Conservation (phyloP, 2,113 vertebrate genomes). For the Xiphophorus couchianus region DNA sequence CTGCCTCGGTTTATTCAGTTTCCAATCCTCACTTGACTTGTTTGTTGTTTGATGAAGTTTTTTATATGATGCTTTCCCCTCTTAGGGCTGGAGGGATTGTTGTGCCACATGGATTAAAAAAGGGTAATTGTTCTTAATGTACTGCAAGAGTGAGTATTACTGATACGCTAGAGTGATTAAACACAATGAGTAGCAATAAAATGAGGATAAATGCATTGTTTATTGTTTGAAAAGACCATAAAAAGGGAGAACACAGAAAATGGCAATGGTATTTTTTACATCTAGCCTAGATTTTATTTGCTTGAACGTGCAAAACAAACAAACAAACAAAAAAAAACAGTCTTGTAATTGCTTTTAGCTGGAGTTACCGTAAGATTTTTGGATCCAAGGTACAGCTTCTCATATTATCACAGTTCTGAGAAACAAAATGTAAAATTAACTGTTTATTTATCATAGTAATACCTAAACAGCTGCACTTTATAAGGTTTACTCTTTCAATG, state of each 20-base stretch:
- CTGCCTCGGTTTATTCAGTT: slow-evolving; percentile 15
- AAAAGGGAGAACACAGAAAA: background rate
- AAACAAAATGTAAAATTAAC: background rate
- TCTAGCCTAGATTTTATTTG: background rate
- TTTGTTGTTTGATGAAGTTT: slow-evolving; percentile 40
- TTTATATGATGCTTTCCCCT: slow-evolving; percentile 17
- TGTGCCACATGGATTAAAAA: slow-evolving; percentile 38
- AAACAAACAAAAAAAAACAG: too few species aligned
- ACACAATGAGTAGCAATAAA: slow-evolving; percentile 51
- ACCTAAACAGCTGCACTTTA: too few species aligned
- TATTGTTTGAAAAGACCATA: slow-evolving; percentile 9
- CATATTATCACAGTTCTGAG: background rate
- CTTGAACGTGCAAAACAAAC: background rate
- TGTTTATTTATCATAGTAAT: too few species aligned
- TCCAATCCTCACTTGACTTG: slow-evolving; percentile 17
- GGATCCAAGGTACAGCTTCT: background rate
- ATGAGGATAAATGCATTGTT: slow-evolving; percentile 41
- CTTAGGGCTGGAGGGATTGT: slow-evolving; percentile 12
- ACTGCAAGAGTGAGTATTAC: slow-evolving; percentile 12
- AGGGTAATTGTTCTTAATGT: slow-evolving; percentile 23
- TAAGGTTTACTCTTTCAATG: background rate
- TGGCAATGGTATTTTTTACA: background rate
- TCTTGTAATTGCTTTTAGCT: background rate
- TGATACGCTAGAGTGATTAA: slow-evolving; percentile 42
- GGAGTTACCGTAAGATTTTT: background rate